phyloP scores from a whole-genome alignment of 2,888 invertebrate species.

The Deroplatys truncata region DNA sequence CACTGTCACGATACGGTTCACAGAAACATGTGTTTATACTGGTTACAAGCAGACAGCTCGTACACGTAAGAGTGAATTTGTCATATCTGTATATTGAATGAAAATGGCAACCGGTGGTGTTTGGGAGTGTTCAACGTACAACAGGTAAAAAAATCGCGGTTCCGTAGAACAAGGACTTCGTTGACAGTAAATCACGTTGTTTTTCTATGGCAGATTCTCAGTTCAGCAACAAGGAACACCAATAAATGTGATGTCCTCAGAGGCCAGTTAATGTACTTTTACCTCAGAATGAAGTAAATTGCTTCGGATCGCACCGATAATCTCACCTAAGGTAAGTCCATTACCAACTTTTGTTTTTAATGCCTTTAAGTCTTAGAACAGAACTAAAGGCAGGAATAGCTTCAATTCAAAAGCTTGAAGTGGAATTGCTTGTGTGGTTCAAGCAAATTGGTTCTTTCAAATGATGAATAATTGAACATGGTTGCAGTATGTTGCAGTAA shows the following conservation, averaged over 20 bases:
- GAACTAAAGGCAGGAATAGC: too few species aligned
- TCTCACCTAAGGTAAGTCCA: neutral
- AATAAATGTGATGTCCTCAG: neutral
- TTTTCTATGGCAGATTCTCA: neutral
- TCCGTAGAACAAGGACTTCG: neutral
- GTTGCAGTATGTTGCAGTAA: neutral
- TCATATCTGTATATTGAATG: neutral
- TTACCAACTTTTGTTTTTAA: neutral
- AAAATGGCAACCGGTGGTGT: slow-evolving; percentile 13
- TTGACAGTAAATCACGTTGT: neutral
- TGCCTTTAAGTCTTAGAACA: too few species aligned
- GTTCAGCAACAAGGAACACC: neutral
- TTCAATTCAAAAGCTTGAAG: too few species aligned
- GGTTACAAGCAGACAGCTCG: neutral
- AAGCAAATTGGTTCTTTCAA: too few species aligned
- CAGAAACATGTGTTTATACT: neutral
- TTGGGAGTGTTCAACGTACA: neutral
- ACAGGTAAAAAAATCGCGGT: neutral
- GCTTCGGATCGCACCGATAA: neutral
- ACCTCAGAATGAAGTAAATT: neutral
- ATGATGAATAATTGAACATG: neutral
- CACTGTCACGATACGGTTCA: neutral
- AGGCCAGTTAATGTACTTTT: neutral
- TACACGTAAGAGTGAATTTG: neutral
- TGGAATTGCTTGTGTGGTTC: too few species aligned